Evolutionary conservation across 64 coral and sea anemone species (phyloP), one percentile per base, ranked within the genome.

Genomic region (Trachythela sp.): DNA sequence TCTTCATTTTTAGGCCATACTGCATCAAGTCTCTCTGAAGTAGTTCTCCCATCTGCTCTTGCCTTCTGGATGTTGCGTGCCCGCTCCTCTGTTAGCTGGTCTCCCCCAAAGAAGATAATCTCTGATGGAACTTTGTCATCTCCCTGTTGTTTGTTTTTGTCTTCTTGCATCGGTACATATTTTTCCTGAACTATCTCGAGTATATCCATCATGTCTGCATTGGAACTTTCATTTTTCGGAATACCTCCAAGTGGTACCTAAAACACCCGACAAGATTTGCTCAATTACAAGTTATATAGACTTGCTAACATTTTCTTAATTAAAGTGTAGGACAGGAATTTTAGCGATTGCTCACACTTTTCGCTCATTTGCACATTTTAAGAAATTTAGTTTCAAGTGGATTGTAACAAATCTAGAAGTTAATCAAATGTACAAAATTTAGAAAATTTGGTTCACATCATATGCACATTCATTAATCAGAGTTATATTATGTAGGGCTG

Each of bases 161-260:
- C n/a, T n/a, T n/a, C n/a, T n/a, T n/a, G n/a, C n/a, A n/a, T n/a
- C 9, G 91, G 86, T 7, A 92, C 86, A 88, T 88, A 88, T 39
- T 71, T 92, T 0, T 88, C 22, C 36, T 92, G 91, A 0, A 92
- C 84, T 22, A 49, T 84, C 37, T 92, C 86, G 0, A 88, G 6
- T 9, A 92, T 92, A 40, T 85, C 86, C 4, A 92, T 50, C 86
- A 89, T 92, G 56, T 92, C 91, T 15, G 84, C 91, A 85, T 92
- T 85, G 9, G 45, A 20, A 34, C 39, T 92, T 39, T 92, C 83
- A 88, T 88, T 92, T 42, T 92, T 92, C 26, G 90, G 42, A 17
- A 92, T 59, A 14, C 75, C 70, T 32, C 90, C 90, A 54, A 92
- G 85, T 4, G 85, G 68, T 38, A 92, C 71, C 90, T 88, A 52